Percentiles rank a stretch among this genome's conserved stretches.
These are phyloP conservation scores for cat (Felis catus) DNA, from an alignment of 2,113 vertebrate genomes.

Conservation along the genomic window F.catus_Fca126_mat1.0 CM031419.1:88282501-88283000, in stretches of 20 bases:
- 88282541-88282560: background rate
- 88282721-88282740: background rate
- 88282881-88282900: background rate
- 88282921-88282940: background rate
- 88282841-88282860: background rate
- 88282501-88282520: background rate
- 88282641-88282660: background rate
- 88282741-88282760: background rate
- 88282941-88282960: background rate
- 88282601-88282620: background rate
- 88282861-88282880: background rate
- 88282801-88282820: background rate
- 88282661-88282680: background rate
- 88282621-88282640: background rate
- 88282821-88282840: background rate
- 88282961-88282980: background rate
- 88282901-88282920: background rate
- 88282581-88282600: background rate
- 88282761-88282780: background rate
- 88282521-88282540: background rate
- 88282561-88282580: background rate
- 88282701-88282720: background rate
- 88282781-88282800: background rate
- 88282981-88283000: background rate
- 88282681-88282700: background rate